Evolutionary conservation across 1,140 invertebrate species (phyloP).

Genomic region (Drosophila nigromelanica): DNA sequence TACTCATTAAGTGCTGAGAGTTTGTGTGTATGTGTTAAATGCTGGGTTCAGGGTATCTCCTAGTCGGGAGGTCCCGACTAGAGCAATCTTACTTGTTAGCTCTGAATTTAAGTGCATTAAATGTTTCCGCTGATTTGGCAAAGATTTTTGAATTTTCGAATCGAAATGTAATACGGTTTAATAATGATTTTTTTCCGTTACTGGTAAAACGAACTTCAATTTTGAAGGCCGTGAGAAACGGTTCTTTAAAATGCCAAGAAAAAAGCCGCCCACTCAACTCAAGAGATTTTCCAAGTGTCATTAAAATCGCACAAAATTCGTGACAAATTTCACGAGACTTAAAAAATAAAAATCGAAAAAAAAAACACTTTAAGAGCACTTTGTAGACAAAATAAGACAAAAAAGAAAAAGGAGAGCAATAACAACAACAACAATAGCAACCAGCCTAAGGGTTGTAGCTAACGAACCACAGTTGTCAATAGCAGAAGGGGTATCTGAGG

Average conservation of each 20-base stretch:
- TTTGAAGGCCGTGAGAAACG: too few relatives aligned
- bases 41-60: too few relatives aligned
- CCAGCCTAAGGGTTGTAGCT: slow-evolving; percentile 28
- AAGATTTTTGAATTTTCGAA: slow-evolving; percentile 20
- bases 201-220: too few relatives aligned
- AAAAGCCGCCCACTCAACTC: slow-evolving; percentile 9
- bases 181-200: too few relatives aligned
- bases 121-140: slow-evolving; percentile 57
- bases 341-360: background rate
- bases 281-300: slow-evolving; percentile 23
- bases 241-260: background rate
- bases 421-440: slow-evolving; percentile 21
- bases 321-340: slow-evolving; percentile 37
- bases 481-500: background rate
- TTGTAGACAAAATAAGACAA: slow-evolving; percentile 16
- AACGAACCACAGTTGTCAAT: slow-evolving; percentile 49
- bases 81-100: too few relatives aligned
- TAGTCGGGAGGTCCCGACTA: too few relatives aligned
- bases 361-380: slow-evolving; percentile 21
- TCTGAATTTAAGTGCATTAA: slow-evolving; percentile 56
- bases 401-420: background rate
- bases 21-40: too few relatives aligned
- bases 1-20: too few relatives aligned
- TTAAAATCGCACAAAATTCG: slow-evolving; percentile 47
- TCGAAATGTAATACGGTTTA: too few relatives aligned